phyloP scores from a whole-genome alignment of 2,888 invertebrate genomes.

The Scaptomyza tumidula region DNA sequence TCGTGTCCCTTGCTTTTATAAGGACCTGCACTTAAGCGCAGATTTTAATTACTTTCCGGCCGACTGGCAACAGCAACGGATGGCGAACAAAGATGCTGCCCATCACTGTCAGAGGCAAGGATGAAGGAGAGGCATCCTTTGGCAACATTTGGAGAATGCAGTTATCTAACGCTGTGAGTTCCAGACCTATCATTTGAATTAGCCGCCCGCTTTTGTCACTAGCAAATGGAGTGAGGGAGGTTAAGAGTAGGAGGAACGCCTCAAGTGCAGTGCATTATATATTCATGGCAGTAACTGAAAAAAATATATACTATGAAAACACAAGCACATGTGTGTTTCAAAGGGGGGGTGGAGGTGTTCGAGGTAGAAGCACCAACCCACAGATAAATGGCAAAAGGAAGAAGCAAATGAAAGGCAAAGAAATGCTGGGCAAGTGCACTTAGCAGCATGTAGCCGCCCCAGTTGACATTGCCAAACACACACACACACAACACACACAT shows the following conservation, averaged over 20 bases:
- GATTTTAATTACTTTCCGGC: constrained; percentile 78
- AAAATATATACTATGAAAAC: constrained; percentile 23
- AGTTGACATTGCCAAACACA: constrained; percentile 71
- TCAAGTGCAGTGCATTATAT: constrained; percentile 77
- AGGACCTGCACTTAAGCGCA: constrained; percentile 77
- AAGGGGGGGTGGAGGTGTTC: constrained; percentile 10
- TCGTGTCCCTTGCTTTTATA: constrained; percentile 40
- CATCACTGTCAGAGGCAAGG: constrained; percentile 4
- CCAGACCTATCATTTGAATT: constrained; percentile 63
- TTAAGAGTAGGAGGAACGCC: constrained; percentile 37
- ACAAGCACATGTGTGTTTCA: constrained; percentile 16
- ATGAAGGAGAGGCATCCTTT: constrained; percentile 35
- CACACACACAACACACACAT: constrained; percentile 33
- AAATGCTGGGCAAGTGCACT: constrained; percentile 77
- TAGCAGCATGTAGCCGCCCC: constrained; percentile 76
- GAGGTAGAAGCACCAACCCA: constrained; percentile 6
- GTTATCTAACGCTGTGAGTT: constrained; percentile 58
- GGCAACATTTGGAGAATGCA: constrained; percentile 73
- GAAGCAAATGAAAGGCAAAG: constrained; percentile 57
- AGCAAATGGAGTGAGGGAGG: neutral
- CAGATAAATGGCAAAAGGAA: constrained; percentile 46
- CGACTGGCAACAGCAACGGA: constrained; percentile 69
- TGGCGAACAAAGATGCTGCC: constrained; percentile 55
- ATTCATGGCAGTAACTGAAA: constrained; percentile 65
- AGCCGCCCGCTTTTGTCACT: constrained; percentile 67